Percentiles rank a stretch among this genome's conserved stretches.
These are phyloP conservation scores for Schizotus pectinicornis DNA, from an alignment of 2,888 invertebrate species.

Conservation along the genomic window DNA sequence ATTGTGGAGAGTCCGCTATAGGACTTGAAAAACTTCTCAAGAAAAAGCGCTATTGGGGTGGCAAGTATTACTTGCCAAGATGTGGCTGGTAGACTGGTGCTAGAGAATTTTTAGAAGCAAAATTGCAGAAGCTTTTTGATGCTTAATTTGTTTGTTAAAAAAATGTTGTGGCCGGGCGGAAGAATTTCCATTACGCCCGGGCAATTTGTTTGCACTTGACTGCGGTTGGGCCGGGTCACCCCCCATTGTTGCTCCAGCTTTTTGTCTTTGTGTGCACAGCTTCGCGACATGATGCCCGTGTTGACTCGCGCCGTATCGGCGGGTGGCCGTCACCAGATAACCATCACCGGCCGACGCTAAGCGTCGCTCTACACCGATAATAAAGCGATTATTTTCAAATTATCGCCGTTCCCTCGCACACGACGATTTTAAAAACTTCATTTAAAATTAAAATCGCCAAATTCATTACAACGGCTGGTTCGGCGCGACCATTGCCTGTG, in stretches of 20 bases:
- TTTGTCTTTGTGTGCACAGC: slow-evolving; percentile 15
- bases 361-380: slow-evolving; percentile 29
- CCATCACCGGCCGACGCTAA: slow-evolving; percentile 20
- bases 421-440: slow-evolving; percentile 30
- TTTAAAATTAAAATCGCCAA: slow-evolving; percentile 37
- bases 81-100: too few relatives aligned
- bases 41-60: too few relatives aligned
- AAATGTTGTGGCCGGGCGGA: too few relatives aligned
- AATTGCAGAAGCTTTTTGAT: too few relatives aligned
- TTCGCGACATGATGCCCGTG: slow-evolving; percentile 4
- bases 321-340: slow-evolving; percentile 26
- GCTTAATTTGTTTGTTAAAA: too few relatives aligned
- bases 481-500: slow-evolving; percentile 31
- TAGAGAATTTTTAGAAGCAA: too few relatives aligned
- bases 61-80: too few relatives aligned
- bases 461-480: slow-evolving; percentile 33
- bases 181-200: too few relatives aligned
- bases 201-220: too few relatives aligned
- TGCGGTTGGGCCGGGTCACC: too few relatives aligned
- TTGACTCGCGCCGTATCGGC: slow-evolving; percentile 18
- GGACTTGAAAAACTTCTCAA: too few relatives aligned
- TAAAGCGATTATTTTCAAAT: slow-evolving; percentile 32
- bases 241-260: neutral
- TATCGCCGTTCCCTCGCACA: slow-evolving; percentile 13
- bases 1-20: too few relatives aligned